These are phyloP conservation scores for Monochamus alternatus DNA, from an alignment of 2,888 invertebrate genomes.

Conservation along the genomic window DNA sequence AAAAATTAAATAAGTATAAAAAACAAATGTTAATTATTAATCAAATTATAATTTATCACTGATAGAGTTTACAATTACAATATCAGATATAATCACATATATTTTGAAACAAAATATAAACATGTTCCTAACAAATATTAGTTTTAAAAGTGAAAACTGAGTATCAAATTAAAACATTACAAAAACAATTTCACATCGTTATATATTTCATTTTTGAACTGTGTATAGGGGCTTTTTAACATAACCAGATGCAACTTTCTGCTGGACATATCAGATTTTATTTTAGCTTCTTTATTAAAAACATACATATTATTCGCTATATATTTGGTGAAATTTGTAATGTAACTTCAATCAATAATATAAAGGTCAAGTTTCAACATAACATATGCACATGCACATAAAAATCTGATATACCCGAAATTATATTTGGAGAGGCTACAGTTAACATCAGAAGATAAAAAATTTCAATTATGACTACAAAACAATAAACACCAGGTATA, in stretches of 20 bases:
- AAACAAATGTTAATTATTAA: constrained; percentile 24
- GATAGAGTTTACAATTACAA: constrained; percentile 30
- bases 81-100: constrained; percentile 32
- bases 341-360: no score
- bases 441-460: not conserved
- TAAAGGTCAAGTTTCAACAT: not conserved
- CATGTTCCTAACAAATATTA: constrained; percentile 19
- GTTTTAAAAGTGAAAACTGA: constrained; percentile 16
- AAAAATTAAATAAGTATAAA: no score
- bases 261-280: not conserved
- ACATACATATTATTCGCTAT: no score
- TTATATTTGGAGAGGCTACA: not conserved
- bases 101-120: constrained; percentile 20
- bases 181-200: constrained; percentile 12
- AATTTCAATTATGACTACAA: constrained; percentile 1
- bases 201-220: not conserved
- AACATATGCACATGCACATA: not conserved
- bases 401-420: constrained; percentile 10
- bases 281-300: not conserved
- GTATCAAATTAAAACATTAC: not conserved
- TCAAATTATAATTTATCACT: constrained; percentile 31
- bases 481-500: constrained; percentile 16
- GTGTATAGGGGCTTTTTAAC: not conserved
- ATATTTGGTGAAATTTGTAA: no score
- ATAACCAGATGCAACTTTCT: not conserved